These are phyloP conservation scores for Sebastes oblongus DNA, from an alignment of 2,797 vertebrate genomes.

Conservation along the genomic window DNA sequence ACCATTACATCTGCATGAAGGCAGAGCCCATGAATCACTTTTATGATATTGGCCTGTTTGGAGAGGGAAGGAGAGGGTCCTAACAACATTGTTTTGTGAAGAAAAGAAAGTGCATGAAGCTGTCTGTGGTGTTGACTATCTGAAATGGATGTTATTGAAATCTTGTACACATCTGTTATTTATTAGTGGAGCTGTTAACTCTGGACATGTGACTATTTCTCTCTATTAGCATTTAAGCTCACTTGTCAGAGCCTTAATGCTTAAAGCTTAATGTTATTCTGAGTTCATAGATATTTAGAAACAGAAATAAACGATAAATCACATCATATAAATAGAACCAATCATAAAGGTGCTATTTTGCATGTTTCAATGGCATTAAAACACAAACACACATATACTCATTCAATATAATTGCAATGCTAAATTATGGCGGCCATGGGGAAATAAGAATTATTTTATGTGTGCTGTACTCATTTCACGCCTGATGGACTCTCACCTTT, in stretches of 20 bases:
- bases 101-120: neutral
- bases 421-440: constrained; percentile 74
- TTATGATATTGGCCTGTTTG: neutral
- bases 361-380: constrained; percentile 43
- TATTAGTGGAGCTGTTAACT: neutral
- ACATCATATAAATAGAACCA: constrained; percentile 2
- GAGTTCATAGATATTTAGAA: constrained; percentile 4
- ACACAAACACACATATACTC: constrained; percentile 18
- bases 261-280: neutral
- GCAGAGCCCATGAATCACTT: neutral
- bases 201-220: neutral
- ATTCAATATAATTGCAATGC: constrained; percentile 71
- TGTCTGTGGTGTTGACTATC: neutral
- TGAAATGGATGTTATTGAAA: neutral
- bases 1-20: neutral
- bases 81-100: neutral
- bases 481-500: constrained; percentile 81
- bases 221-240: neutral
- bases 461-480: constrained; percentile 85
- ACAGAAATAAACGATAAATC: constrained; percentile 5
- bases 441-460: constrained; percentile 81
- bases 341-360: constrained; percentile 40
- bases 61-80: neutral
- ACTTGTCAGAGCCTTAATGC: neutral
- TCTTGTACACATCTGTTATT: neutral